These are phyloP conservation scores for Trichechus manatus DNA, from an alignment of 2,113 vertebrate genomes.

Conservation along the genomic window DNA sequence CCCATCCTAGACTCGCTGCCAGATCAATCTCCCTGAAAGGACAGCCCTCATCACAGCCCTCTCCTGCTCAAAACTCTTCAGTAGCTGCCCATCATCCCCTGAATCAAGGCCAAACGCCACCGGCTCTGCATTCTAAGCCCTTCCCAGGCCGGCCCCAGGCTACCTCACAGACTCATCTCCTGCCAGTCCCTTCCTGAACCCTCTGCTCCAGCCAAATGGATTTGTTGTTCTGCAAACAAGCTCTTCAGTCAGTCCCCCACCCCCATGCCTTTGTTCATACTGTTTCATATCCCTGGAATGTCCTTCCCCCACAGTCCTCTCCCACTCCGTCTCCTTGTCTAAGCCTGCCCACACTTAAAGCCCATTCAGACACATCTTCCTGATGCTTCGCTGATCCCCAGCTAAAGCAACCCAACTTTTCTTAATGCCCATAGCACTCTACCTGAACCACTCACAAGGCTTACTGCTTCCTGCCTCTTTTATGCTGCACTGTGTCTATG, in stretches of 20 bases:
- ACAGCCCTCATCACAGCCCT: slow-evolving; percentile 63
- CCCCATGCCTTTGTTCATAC: slow-evolving; percentile 80
- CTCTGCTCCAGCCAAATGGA: slow-evolving; percentile 82
- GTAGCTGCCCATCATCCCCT: slow-evolving; percentile 78
- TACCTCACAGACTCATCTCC: slow-evolving; percentile 83
- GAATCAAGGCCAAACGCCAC: slow-evolving; percentile 79
- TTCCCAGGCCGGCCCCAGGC: slow-evolving; percentile 82
- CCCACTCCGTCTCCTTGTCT: slow-evolving; percentile 63
- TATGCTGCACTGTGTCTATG: neutral
- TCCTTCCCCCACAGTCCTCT: slow-evolving; percentile 64
- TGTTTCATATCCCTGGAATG: slow-evolving; percentile 73
- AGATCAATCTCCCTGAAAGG: slow-evolving; percentile 79
- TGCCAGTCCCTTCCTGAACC: slow-evolving; percentile 80
- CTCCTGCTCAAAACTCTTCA: slow-evolving; percentile 62
- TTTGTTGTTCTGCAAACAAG: slow-evolving; percentile 80
- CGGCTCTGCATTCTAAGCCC: slow-evolving; percentile 79
- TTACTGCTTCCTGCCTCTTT: slow-evolving; percentile 29
- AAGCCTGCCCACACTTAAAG: slow-evolving; percentile 66
- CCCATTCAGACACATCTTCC: slow-evolving; percentile 45
- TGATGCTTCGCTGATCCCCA: slow-evolving; percentile 30
- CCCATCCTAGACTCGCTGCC: slow-evolving; percentile 58
- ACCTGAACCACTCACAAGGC: slow-evolving; percentile 7
- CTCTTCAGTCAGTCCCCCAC: slow-evolving; percentile 72
- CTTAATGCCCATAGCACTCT: neutral
- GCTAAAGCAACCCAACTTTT: slow-evolving; percentile 12